phyloP scores from a whole-genome alignment of 2,888 invertebrate genomes.

The Ormia ochracea region DNA sequence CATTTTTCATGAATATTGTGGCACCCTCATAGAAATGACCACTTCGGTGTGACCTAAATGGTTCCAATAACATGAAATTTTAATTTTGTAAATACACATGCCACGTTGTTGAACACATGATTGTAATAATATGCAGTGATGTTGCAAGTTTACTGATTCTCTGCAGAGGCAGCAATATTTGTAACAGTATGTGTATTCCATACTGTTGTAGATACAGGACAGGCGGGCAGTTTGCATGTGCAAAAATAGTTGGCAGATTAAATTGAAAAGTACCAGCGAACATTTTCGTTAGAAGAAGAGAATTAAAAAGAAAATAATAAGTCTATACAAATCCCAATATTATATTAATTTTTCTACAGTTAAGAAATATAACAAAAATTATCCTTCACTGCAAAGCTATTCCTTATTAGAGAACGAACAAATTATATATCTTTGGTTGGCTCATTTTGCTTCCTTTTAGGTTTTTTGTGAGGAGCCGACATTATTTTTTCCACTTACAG shows the following conservation, averaged over 20 bases:
- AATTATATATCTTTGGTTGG: too few relatives aligned
- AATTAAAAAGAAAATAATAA: too few relatives aligned
- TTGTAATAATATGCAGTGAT: not conserved
- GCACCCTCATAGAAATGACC: slow-evolving; percentile 18
- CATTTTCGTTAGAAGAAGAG: too few relatives aligned
- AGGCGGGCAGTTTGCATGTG: slow-evolving; percentile 24
- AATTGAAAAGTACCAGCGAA: too few relatives aligned
- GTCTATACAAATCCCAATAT: too few relatives aligned
- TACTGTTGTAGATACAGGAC: not conserved
- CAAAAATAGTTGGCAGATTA: slow-evolving; percentile 20
- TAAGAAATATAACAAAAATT: too few relatives aligned
- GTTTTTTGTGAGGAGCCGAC: too few relatives aligned
- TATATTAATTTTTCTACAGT: too few relatives aligned
- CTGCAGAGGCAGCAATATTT: not conserved
- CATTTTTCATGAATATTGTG: slow-evolving; percentile 33
- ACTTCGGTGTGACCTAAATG: slow-evolving; percentile 49
- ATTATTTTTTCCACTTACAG: too few relatives aligned
- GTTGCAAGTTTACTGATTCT: not conserved
- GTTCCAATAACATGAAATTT: slow-evolving; percentile 48
- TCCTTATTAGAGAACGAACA: too few relatives aligned
- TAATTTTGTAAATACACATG: slow-evolving; percentile 53
- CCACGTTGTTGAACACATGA: not conserved
- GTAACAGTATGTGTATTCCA: not conserved
- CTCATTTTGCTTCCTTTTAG: too few relatives aligned
- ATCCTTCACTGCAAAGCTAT: too few relatives aligned